phyloP scores from a whole-genome alignment of 1,140 invertebrate genomes.

The Lethocerus indicus region DNA sequence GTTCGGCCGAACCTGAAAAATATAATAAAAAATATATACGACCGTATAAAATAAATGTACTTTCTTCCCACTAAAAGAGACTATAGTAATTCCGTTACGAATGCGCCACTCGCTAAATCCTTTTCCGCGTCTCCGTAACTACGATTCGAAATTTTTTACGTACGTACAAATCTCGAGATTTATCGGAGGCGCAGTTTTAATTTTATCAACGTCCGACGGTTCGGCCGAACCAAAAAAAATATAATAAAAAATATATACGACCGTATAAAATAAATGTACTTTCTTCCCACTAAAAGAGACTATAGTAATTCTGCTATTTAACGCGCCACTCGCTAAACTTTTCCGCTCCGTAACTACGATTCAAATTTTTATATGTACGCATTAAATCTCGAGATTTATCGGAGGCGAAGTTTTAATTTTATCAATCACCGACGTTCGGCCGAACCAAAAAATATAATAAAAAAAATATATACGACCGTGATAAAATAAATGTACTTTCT shows the following conservation, averaged over 20 bases:
- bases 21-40: too few species aligned
- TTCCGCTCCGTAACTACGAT: background rate
- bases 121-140: background rate
- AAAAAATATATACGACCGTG: too few species aligned
- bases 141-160: background rate
- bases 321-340: background rate
- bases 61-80: too few species aligned
- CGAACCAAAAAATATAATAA: background rate
- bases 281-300: too few species aligned
- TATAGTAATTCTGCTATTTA: too few species aligned
- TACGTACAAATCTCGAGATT: background rate
- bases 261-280: too few species aligned
- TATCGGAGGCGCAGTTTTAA: background rate
- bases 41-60: too few species aligned
- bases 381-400: background rate
- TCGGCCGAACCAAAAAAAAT: background rate
- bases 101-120: background rate
- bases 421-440: background rate
- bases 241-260: too few species aligned
- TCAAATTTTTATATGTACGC: background rate
- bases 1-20: background rate
- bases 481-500: too few species aligned
- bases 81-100: too few species aligned
- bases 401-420: background rate
- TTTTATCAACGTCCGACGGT: background rate